Evolutionary conservation across 2,797 vertebrate species (phyloP), one percentile per base, ranked within the genome.

Genomic region (Falco peregrinus): DNA sequence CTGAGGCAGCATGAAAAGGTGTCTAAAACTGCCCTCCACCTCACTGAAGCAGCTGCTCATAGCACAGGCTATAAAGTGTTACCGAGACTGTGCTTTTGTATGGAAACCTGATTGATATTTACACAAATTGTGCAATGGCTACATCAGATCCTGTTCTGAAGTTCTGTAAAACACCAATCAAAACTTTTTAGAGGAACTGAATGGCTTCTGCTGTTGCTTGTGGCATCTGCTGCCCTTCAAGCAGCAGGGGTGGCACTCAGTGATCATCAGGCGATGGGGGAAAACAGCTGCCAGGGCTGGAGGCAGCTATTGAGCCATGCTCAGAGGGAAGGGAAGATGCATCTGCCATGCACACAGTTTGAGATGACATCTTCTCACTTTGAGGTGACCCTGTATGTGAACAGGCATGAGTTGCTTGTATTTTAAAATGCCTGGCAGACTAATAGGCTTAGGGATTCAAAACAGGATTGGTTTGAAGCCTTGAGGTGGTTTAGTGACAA

Each of bases 141-240:
- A 0, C 12, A 8, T 18, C 19, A 3, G 56, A 60, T 77, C 48
- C 37, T 9, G 19, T 81, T 68, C 81, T 45, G 54, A 83, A 63
- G 61, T 85, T 68, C 45, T 64, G 17, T 70, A n/a, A 6, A 84
- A 29, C 69, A 29, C n/a, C 29, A 10, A 1, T 26, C 20, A n/a
- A n/a, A 1, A 14, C 76, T n/a, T 92, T 92, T 11, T 29, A 56
- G 54, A 47, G 77, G 63, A 86, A 70, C 60, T 53, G 71, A 87
- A 39, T 45, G n/a, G 81, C 79, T 92, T 93, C 43, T 95, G 51
- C 48, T 89, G 75, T 93, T 0, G 16, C 80, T 79, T 5, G 37
- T 82, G 74, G 93, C 45, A 47, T 90, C 71, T 56, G 77, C 41
- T 92, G 77, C 82, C 90, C 90, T 89, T 89, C n/a, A 39, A 70